Percentiles rank a stretch among this genome's conserved stretches.
These are phyloP conservation scores for Carassius gibelio DNA, from an alignment of 2,113 vertebrate genomes.

Conservation along the genomic window DNA sequence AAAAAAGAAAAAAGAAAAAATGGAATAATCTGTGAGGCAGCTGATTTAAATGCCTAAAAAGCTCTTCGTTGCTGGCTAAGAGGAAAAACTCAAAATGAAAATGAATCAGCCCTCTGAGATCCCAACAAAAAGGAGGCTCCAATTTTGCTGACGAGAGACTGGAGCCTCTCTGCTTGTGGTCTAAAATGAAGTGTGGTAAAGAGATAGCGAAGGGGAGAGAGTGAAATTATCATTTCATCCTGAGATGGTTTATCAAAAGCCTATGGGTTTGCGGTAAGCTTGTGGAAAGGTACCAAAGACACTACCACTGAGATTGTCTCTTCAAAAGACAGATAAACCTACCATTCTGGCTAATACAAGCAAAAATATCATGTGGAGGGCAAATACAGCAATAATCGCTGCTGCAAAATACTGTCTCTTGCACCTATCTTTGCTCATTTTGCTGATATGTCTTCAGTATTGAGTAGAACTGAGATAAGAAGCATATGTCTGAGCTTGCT, in stretches of 20 bases:
- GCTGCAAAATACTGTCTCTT: not conserved
- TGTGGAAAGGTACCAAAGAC: not conserved
- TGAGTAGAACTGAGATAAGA: too few species aligned
- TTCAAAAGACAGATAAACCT: not conserved
- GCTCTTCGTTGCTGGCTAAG: conserved; percentile 4
- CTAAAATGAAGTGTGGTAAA: conserved; percentile 10
- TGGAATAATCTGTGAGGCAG: not conserved
- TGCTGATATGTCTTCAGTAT: not conserved
- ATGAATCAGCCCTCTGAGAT: conserved; percentile 1
- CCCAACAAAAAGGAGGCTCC: conserved; percentile 2
- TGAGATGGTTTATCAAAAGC: conserved; percentile 25
- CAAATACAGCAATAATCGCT: not conserved
- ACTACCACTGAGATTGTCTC: not conserved
- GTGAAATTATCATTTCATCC: not conserved
- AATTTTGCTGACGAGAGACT: conserved; percentile 23
- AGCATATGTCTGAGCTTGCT: too few species aligned
- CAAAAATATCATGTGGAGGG: not conserved
- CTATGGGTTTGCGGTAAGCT: conserved; percentile 13
- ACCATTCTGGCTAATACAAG: not conserved
- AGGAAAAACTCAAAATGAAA: not conserved
- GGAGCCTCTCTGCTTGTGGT: conserved; percentile 19
- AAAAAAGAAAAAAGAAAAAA: not conserved
- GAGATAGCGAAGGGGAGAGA: not conserved
- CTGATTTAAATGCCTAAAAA: conserved; percentile 37
- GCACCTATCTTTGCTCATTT: not conserved